Evolutionary conservation across 1,140 invertebrate genomes (phyloP).

Genomic region (Drosophila arizonae): DNA sequence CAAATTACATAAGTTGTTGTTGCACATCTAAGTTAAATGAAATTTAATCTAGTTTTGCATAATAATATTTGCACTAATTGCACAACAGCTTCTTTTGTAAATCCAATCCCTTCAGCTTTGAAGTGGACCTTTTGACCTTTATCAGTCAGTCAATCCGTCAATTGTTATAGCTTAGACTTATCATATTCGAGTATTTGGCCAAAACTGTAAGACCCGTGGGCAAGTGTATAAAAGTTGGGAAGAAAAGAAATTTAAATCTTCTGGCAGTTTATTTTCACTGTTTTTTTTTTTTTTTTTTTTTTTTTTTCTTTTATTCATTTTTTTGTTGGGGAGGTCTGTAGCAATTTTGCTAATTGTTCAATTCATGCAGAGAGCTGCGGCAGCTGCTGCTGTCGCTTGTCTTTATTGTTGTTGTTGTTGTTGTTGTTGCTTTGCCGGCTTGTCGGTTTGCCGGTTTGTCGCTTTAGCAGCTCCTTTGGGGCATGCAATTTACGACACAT

Average conservation of each 20-base stretch:
- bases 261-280: slow-evolving; percentile 33
- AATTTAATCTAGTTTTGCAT: too few species aligned
- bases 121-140: too few species aligned
- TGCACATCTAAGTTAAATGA: too few species aligned
- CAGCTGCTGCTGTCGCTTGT: slow-evolving; percentile 37
- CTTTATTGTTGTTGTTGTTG: slow-evolving; percentile 17
- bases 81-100: too few species aligned
- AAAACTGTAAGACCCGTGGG: background rate
- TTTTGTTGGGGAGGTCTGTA: background rate
- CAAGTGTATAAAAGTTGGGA: background rate
- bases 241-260: slow-evolving; percentile 53
- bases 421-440: background rate
- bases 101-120: too few species aligned
- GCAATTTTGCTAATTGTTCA: slow-evolving; percentile 69
- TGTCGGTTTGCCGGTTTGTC: slow-evolving; percentile 16
- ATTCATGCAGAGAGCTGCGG: slow-evolving; percentile 61
- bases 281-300: background rate
- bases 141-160: too few species aligned
- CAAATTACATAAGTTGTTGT: too few species aligned
- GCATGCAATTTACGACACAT: slow-evolving; percentile 71
- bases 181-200: too few species aligned
- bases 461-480: slow-evolving; percentile 54
- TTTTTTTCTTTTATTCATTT: background rate
- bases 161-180: too few species aligned
- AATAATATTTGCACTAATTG: too few species aligned